These are phyloP conservation scores for Acropternis orthonyx DNA, from an alignment of 2,797 vertebrate genomes.

Conservation along the genomic window DNA sequence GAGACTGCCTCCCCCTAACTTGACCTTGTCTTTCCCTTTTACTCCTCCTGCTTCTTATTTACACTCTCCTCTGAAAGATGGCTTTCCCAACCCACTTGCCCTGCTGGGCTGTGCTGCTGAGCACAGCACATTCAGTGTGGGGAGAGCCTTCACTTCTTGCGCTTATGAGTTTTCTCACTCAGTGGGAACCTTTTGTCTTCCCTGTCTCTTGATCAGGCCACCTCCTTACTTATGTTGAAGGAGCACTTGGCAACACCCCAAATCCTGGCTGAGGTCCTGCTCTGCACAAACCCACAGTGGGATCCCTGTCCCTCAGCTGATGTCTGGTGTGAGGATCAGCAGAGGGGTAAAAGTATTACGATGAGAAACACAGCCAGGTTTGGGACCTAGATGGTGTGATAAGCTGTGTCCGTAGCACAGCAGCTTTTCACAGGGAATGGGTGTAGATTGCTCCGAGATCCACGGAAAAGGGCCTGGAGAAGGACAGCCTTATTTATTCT, in stretches of 20 bases:
- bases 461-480: neutral
- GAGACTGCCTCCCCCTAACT: neutral
- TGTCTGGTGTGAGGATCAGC: neutral
- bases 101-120: neutral
- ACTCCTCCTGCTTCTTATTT: neutral
- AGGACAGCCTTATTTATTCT: neutral
- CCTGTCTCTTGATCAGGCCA: neutral
- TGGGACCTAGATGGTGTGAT: neutral
- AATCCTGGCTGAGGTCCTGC: neutral
- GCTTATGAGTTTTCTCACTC: neutral
- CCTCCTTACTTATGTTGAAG: neutral
- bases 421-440: neutral
- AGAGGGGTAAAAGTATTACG: neutral
- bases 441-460: neutral
- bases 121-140: neutral
- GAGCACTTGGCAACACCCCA: neutral
- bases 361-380: neutral
- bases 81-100: neutral
- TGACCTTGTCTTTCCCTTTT: conserved; percentile 13
- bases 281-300: accelerated
- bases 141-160: neutral
- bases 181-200: conserved; percentile 34
- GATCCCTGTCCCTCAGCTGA: neutral
- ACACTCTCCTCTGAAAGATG: neutral
- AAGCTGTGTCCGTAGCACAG: accelerated